Base-by-base conservation (phyloP, 2,113 vertebrate species). In the Aspidoscelis tigris region DNA sequence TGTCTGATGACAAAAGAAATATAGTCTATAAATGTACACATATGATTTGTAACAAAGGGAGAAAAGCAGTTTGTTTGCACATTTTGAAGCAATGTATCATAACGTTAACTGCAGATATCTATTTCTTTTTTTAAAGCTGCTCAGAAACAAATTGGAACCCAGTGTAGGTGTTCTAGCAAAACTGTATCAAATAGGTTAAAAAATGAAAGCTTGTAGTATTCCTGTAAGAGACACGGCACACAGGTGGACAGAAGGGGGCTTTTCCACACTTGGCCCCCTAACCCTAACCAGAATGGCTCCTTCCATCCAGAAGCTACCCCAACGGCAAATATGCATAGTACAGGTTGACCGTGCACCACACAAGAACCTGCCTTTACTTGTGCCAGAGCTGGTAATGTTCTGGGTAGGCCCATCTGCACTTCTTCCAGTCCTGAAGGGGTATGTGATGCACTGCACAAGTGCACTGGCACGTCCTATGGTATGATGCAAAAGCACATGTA, bases 1-100 rank as follows among this genome's bases (percentile, higher is more conserved):
- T 18, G 95, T 84, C 92, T 95, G 95, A 78, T 94, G 95, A 80
- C 94, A 94, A 90, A 91, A 96, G 95, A 50, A 95, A 92, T 2
- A 91, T 94, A 74, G 95, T 94, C 95, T 96, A 61, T 90, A 76
- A 96, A 95, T 26, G 94, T 0, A 92, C 2, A 92, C 84, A 0
- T 22, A 39, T 79, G 0, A 2, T 78, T 74, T 84, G 73, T 83
- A 85, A 83, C 69, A 18, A 26, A 88, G 76, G 20, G 81, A 33
- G 84, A 75, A 77, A 26, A 58, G 4, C 3, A 18, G 14, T n/a
- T 72, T 22, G 39, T 11, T 24, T 0, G 9, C 43, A 85, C 0
- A 16, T 70, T 2, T 22, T 86, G 8, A 71, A 85, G 2, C 65
- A n/a, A 85, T 26, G 4, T 61, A 61, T 14, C 14, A 61, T 18